A percentile compares a stretch with the other conserved stretches of the same genome.
Evolutionary conservation across 2,797 vertebrate species (phyloP).

Genomic region (Tympanoctomys barrerae): DNA sequence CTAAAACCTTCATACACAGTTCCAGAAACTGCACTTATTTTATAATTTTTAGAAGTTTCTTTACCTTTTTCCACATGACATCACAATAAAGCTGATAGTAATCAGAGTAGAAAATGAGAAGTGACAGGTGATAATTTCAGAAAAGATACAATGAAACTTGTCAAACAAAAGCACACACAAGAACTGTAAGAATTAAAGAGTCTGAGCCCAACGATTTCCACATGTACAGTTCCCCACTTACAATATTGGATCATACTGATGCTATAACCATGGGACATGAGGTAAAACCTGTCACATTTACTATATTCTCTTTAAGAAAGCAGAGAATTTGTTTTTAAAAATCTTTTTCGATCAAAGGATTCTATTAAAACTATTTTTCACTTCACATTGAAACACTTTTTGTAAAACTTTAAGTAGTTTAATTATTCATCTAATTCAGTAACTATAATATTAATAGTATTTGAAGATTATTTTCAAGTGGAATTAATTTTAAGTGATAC

Average conservation of each 20-base stretch:
- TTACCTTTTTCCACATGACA: background rate
- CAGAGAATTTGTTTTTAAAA: background rate
- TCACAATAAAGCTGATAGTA: background rate
- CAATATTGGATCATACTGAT: background rate
- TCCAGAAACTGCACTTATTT: background rate
- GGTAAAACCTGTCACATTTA: background rate
- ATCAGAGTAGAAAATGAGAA: background rate
- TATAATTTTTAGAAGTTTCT: background rate
- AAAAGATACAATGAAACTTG: background rate
- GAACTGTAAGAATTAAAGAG: background rate
- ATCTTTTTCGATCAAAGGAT: background rate
- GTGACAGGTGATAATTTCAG: background rate
- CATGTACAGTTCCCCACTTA: background rate
- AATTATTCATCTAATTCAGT: constrained; percentile 12
- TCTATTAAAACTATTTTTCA: constrained; percentile 16
- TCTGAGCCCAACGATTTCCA: background rate
- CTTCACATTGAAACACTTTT: constrained; percentile 30
- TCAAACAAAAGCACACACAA: background rate
- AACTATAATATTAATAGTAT: background rate
- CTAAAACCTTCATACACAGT: background rate
- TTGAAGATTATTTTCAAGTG: background rate
- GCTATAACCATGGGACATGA: background rate
- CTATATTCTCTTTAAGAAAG: background rate
- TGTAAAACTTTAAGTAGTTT: background rate
- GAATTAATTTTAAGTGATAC: constrained; percentile 25